Evolutionary conservation across 2,888 invertebrate species (phyloP), one percentile per base, ranked within the genome.

Genomic region (Sialis fuliginosa): DNA sequence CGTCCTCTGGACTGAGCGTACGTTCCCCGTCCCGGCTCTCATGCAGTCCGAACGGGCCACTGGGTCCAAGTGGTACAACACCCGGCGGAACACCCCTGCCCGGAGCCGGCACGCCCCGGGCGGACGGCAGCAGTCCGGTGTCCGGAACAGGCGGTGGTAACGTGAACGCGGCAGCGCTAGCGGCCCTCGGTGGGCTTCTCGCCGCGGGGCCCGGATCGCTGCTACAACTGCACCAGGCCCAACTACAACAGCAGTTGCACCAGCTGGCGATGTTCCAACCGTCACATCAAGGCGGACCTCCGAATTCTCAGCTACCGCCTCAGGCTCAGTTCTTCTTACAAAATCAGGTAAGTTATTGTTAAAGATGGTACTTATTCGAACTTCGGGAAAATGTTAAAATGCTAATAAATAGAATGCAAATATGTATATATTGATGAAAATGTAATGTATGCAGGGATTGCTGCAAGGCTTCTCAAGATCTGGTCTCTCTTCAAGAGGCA

Each of bases 271-370:
- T 79, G 67, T 70, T 78, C 56, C 77, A 72, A 53, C 77, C 75
- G 46, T 67, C 69, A 57, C 64, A 75, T 47, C 67, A 69, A 58
- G 65, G 68, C 31, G 66, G 67, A 47, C 62, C 70, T 48, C 22
- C 22, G 2, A 63, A 66, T 33, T 62, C 65, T 33, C 66, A 69
- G 55, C 57, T 71, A 48, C 68, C 70, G 41, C 68, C 80, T 5
- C 77, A 76, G 55, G 74, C 81, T 22, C 84, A 83, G 60, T 81
- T 83, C 60, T 77, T 84, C 62, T 65, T 85, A 47, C 84, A 84
- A 61, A 84, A 83, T 64, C 83, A 79, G 74, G 80, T 80, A 59
- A 58, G 60, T 54, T 37, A 10, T 32, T 10, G 4, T n/a, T 44
- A n/a, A n/a, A n/a, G n/a, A n/a, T n/a, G n/a, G n/a, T n/a, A n/a